Base-by-base conservation (phyloP, 2,113 vertebrate genomes). In the Maylandia zebra region DNA sequence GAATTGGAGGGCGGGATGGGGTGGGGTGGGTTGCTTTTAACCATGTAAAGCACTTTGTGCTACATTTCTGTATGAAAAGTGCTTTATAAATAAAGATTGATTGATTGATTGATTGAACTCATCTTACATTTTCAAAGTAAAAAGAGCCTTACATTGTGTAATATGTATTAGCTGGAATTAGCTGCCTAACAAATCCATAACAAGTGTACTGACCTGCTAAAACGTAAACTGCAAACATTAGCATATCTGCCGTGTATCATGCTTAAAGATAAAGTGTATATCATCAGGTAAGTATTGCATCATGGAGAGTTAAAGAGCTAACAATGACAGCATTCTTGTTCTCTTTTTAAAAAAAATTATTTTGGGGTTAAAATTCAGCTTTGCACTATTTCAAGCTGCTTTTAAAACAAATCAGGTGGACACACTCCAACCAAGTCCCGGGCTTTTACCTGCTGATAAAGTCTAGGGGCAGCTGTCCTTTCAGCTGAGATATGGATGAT, bases 211-310 rank as follows among this genome's bases (percentile, higher is more conserved):
- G 71, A 50, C 16, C 71, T 76, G 71, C 43, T 76, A 76, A 48
- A 10, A 1, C 14, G 11, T 0, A 1, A 76, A 50, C 43, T 78
- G 0, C 3, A 3, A 78, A 32, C 27, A 50, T 2, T 1, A 50
- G 24, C 24, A 19, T 50, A 32, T 78, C 10, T 50, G 43, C 16
- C 7, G 2, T 78, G 1, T 32, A 32, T 78, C 74, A n/a, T 19
- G 5, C 71, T 50, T 50, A 78, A 78, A 32, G 27, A 0, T 45
- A 32, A 50, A 11, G 10, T 32, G 16, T 11, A 32, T 32, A 19
- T 32, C 2, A 78, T 76, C 43, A 78, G 10, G 43, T 76, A 76
- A 76, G 30, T 76, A 50, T 3, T 19, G 43, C 16, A 76, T 76
- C 24, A 4, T 12, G 71, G 6, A 76, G 43, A 30, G 24, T 76